Conservation (phyloP, 1,140 invertebrate species). For the Procambarus clarkii region DNA sequence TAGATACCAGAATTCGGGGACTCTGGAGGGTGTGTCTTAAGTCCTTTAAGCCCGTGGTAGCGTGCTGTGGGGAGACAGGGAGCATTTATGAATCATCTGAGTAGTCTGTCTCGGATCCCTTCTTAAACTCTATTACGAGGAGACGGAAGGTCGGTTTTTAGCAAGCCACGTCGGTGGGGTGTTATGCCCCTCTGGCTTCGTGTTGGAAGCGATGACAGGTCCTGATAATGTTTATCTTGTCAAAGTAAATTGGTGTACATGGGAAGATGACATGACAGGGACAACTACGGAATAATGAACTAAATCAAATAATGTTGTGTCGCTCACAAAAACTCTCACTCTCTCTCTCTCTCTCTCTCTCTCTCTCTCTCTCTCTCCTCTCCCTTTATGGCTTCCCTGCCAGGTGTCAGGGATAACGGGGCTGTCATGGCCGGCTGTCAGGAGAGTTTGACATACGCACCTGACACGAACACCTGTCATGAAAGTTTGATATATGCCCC, state of each 20-base stretch:
- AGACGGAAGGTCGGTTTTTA: conserved; percentile 13
- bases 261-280: conserved; percentile 70
- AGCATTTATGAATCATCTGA: conserved; percentile 48
- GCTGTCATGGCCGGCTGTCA: neutral
- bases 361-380: neutral
- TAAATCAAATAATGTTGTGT: conserved; percentile 69
- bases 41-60: conserved; percentile 31
- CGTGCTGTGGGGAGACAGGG: conserved; percentile 32
- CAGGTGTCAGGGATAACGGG: neutral
- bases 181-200: conserved; percentile 34
- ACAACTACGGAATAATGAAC: conserved; percentile 71
- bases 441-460: neutral
- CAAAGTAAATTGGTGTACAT: conserved; percentile 72
- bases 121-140: conserved; percentile 14
- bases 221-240: conserved; percentile 73
- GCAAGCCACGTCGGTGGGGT: neutral
- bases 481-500: neutral
- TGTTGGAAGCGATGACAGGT: conserved; percentile 70
- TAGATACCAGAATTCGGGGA: neutral
- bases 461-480: neutral
- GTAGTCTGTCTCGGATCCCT: neutral
- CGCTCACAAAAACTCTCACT: neutral
- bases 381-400: neutral
- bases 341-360: neutral
- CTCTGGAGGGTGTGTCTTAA: neutral